phyloP scores from a whole-genome alignment of 1,140 invertebrate genomes.

The Sitobion miscanthi region DNA sequence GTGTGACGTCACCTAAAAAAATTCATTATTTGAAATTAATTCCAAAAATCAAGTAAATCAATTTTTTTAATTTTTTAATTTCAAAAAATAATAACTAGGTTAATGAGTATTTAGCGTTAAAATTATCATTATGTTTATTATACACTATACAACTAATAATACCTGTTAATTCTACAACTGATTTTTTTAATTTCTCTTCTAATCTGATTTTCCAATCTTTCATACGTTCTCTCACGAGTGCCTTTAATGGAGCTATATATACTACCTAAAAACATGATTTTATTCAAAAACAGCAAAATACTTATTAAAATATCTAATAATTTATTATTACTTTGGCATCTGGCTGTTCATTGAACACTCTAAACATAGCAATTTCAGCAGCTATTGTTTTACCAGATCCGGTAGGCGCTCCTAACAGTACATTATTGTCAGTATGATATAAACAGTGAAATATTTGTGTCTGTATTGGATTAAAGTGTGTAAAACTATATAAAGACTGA shows the following conservation, averaged over 20 bases:
- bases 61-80: not conserved
- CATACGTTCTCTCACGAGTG: conserved; percentile 94
- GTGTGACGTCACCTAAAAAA: conserved; percentile 82
- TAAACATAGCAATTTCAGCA: conserved; percentile 96
- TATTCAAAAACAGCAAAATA: not conserved
- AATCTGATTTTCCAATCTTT: conserved; percentile 95
- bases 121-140: not conserved
- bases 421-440: conserved; percentile 94
- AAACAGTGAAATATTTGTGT: conserved; percentile 97
- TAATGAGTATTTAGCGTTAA: not conserved
- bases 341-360: conserved; percentile 86
- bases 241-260: conserved; percentile 98
- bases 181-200: conserved; percentile 77
- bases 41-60: not conserved
- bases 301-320: conserved; percentile 21
- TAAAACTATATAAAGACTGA: conserved; percentile 87
- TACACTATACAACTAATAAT: conserved; percentile 64
- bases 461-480: conserved; percentile 98
- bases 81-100: not conserved
- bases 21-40: not conserved
- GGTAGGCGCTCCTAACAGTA: conserved; percentile 95
- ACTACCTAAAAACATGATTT: conserved; percentile 70
- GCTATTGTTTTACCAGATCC: conserved; percentile 99
- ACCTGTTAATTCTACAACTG: conserved; percentile 94
- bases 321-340: conserved; percentile 74